Conservation (phyloP, 2,888 invertebrate species). For the Diachrysia chrysitis region DNA sequence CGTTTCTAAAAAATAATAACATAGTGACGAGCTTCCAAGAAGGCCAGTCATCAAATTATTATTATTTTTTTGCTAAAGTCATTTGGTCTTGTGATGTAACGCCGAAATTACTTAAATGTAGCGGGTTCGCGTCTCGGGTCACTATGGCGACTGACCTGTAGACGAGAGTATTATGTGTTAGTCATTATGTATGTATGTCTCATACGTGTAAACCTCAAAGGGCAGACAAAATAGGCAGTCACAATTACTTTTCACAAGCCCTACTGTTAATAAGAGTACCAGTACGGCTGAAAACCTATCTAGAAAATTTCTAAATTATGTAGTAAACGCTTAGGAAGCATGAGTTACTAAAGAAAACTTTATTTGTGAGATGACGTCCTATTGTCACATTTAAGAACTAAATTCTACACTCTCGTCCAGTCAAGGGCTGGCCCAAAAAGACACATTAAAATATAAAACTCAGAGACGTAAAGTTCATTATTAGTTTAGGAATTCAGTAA, state of each 20-base stretch:
- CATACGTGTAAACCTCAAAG: neutral
- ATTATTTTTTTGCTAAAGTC: constrained; percentile 34
- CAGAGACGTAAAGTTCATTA: neutral
- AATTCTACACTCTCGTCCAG: neutral
- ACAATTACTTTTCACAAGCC: neutral
- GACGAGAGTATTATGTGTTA: neutral
- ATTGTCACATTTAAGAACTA: too few relatives aligned
- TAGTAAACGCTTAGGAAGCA: too few relatives aligned
- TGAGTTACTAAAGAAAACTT: too few relatives aligned
- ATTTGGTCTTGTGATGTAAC: constrained; percentile 48
- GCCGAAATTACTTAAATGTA: constrained; percentile 33
- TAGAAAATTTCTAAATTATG: too few relatives aligned
- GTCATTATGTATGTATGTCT: neutral
- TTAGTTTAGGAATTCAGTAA: constrained; percentile 22
- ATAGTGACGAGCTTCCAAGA: constrained; percentile 12
- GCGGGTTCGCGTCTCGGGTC: constrained; percentile 33
- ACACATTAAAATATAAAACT: too few relatives aligned
- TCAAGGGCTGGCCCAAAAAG: neutral
- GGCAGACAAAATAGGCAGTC: too few relatives aligned
- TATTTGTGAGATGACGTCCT: too few relatives aligned
- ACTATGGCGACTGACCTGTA: constrained; percentile 32
- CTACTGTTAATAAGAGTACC: neutral
- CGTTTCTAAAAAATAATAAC: constrained; percentile 36
- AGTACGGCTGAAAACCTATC: too few relatives aligned
- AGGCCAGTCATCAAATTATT: constrained; percentile 31